phyloP scores from a whole-genome alignment of 2,888 invertebrate species.

The Anorthoa munda region DNA sequence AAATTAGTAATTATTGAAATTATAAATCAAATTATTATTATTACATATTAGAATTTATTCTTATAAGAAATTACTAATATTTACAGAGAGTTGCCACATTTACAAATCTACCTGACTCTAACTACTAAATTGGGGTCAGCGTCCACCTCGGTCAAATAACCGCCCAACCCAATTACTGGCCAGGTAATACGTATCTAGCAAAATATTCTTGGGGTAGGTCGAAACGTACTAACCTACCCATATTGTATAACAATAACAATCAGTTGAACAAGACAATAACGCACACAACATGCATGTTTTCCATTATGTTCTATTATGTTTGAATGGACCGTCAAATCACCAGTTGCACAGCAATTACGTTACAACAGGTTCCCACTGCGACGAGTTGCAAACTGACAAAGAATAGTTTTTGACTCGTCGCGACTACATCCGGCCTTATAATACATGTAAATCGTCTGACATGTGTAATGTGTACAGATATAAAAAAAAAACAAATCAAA shows the following conservation, averaged over 20 bases:
- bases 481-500: slow-evolving; percentile 40
- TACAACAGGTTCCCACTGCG: slow-evolving; percentile 59
- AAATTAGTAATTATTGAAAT: too few species aligned
- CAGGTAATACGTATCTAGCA: not conserved
- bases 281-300: slow-evolving; percentile 17
- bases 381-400: slow-evolving; percentile 52
- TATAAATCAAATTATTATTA: too few species aligned
- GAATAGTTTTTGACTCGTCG: slow-evolving; percentile 61
- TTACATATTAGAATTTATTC: not conserved
- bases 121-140: not conserved
- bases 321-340: slow-evolving; percentile 46
- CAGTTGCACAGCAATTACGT: slow-evolving; percentile 44
- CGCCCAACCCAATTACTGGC: not conserved
- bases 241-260: slow-evolving; percentile 8
- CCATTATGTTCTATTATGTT: slow-evolving; percentile 18
- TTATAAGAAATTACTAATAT: not conserved
- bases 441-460: slow-evolving; percentile 54
- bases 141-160: not conserved
- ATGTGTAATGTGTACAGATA: slow-evolving; percentile 34
- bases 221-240: not conserved
- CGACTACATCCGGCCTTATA: slow-evolving; percentile 57
- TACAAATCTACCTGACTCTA: not conserved
- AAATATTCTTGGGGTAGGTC: not conserved
- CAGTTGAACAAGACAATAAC: slow-evolving; percentile 24
- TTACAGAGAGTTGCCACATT: not conserved